Evolutionary conservation across 2,113 vertebrate species (phyloP), one percentile per base, ranked within the genome.

Genomic region (Spea multiplicata): DNA sequence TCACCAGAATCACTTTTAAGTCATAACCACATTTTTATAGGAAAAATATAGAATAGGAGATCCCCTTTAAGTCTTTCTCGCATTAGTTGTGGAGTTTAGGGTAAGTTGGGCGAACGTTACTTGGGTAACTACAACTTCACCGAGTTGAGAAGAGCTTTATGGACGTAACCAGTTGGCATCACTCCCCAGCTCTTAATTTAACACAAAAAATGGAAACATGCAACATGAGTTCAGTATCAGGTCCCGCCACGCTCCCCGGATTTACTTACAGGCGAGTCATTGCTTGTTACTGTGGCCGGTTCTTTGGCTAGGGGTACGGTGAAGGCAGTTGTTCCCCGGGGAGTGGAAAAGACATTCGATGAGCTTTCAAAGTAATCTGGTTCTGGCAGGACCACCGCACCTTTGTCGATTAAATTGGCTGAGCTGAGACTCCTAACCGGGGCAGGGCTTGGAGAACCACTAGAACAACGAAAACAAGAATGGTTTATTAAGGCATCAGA

Each of bases 281-380:
- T 78, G 44, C 91, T 90, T 3, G 78, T 44, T 30, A 75, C 78
- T 55, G 86, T 55, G 0, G 0, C 6, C 0, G 82, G 44, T 0
- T 82, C 6, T 85, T 71, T 90, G 5, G 85, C 67, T 1, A 85
- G 65, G 0, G 82, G 6, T 0, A 59, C 75, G 46, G 69, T 84
- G 81, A 89, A 81, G 13, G 52, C 0, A 2, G 86, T 88, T 0
- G 0, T 13, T 79, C 44, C 84, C 64, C 44, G 82, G 0, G 86
- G 85, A 1, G 91, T 83, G 62, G 78, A 9, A 48, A 73, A 75
- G 78, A 83, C 9, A 5, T 3, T 81, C 81, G 67, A 62, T 13
- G 55, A 17, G 7, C 4, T 4, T 13, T 95, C 91, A 70, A 91
- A 82, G 81, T 99, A 99, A 86, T 99, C 96, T 0, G 96, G 93